Evolutionary conservation across 2,797 vertebrate species (phyloP).

Genomic region (Pipistrellus pipistrellus): DNA sequence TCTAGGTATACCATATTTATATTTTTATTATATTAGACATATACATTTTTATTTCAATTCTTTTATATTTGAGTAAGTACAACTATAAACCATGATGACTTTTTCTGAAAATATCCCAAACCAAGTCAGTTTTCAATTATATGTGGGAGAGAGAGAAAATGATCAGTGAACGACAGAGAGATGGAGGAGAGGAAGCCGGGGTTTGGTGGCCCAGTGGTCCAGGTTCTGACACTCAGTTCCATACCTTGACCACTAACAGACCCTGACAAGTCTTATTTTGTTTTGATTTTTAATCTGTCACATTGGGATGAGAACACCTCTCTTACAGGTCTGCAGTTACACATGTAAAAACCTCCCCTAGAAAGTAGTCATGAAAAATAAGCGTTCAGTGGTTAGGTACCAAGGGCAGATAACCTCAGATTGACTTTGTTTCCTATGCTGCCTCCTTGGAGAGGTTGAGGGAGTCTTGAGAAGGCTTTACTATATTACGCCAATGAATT

Average conservation of each 20-base stretch:
- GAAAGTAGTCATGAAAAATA: background rate
- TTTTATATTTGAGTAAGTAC: background rate
- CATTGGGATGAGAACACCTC: background rate
- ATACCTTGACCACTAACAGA: background rate
- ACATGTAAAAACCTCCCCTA: background rate
- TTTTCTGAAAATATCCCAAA: constrained; percentile 16
- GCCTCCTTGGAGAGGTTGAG: background rate
- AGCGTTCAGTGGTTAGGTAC: background rate
- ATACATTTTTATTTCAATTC: background rate
- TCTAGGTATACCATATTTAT: background rate
- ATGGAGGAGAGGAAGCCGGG: background rate
- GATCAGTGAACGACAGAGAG: background rate
- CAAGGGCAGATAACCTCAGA: background rate
- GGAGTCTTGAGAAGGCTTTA: constrained; percentile 2
- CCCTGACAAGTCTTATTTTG: background rate
- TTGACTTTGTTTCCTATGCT: background rate
- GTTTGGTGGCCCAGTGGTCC: background rate
- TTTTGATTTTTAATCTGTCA: background rate
- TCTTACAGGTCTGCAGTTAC: background rate
- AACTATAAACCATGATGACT: background rate
- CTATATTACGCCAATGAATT: background rate
- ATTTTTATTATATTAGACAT: background rate
- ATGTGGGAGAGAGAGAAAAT: background rate
- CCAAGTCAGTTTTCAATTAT: background rate
- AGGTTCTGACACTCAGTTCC: background rate